Evolutionary conservation across 2,888 invertebrate species (phyloP), one percentile per base, ranked within the genome.

Genomic region (Amphipyra berbera): DNA sequence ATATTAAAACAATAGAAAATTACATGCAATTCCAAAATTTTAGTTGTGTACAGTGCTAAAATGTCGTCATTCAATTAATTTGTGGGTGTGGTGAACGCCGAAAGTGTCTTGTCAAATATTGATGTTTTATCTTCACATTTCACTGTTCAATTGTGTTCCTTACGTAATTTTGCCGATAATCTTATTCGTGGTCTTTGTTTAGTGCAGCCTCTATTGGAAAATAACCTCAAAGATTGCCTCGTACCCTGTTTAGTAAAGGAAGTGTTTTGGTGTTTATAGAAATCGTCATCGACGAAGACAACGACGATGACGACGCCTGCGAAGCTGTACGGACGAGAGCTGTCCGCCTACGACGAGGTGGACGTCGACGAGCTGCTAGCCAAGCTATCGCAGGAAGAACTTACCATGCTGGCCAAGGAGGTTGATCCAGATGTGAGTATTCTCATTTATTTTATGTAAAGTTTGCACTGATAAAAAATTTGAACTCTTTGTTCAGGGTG

Each of bases 371-470:
- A 98, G 83, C 96, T 99, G 68, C 95, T 99, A 83, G 96, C 98
- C 60, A 98, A 99, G 90, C 96, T 99, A 74, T 97, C 98, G 64
- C 97, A 98, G 53, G 99, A 99, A 90, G 99, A 99, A 95, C 97
- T 99, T 79, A 98, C 98, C 86, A 98, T 99, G 92, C 96, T 99
- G 85, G 99, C 99, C 85, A 98, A 98, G 95, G 99, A 99, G 96
- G 99, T 99, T 81, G 99, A 99, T 95, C 99, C 99, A 76, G 99
- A 99, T 96, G 99, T 99, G 95, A 98, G 98, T 97, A 85, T 27
- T 54, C 53, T 57, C 41, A 47, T 60, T 63, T 30, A 1, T 8
- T 56, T 0, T 7, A 38, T 0, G 2, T 10, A 33, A 2, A 15
- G 6, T 30, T 4, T 30, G 6, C 6, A 21, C 21, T 21, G 21